Conservation (phyloP, 2,888 invertebrate species). For the Meganola albula region DNA sequence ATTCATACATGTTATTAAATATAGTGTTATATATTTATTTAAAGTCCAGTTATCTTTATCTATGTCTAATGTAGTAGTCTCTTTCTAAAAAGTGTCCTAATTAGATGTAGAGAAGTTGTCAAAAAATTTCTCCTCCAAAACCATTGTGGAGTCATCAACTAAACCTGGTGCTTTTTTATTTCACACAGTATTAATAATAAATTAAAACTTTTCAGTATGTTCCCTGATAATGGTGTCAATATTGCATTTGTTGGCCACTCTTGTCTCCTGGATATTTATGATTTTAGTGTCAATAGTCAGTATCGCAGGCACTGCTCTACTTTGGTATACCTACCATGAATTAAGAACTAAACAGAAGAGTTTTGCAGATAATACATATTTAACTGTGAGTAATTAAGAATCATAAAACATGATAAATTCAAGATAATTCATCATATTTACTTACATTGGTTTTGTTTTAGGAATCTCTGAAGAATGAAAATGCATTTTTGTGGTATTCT, state of each 20-base stretch:
- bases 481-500: constrained; percentile 89
- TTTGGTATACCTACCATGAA: constrained; percentile 94
- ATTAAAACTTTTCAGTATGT: constrained; percentile 78
- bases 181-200: not conserved
- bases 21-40: too few relatives aligned
- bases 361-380: constrained; percentile 43
- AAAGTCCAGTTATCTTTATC: too few relatives aligned
- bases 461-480: constrained; percentile 90
- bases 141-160: too few relatives aligned
- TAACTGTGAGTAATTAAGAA: constrained; percentile 63
- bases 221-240: constrained; percentile 90
- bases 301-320: constrained; percentile 84
- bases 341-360: constrained; percentile 78
- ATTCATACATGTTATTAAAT: too few relatives aligned
- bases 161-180: too few relatives aligned
- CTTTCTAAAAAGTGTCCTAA: too few relatives aligned
- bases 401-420: too few relatives aligned
- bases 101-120: too few relatives aligned
- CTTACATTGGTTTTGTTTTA: too few relatives aligned
- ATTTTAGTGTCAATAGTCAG: constrained; percentile 86
- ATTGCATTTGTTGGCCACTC: constrained; percentile 87
- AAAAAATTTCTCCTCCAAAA: too few relatives aligned
- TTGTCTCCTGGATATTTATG: constrained; percentile 94
- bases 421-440: too few relatives aligned
- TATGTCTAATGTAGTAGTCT: too few relatives aligned